Base-by-base conservation (phyloP, 2,888 invertebrate species). In the Agonopterix heracliana region DNA sequence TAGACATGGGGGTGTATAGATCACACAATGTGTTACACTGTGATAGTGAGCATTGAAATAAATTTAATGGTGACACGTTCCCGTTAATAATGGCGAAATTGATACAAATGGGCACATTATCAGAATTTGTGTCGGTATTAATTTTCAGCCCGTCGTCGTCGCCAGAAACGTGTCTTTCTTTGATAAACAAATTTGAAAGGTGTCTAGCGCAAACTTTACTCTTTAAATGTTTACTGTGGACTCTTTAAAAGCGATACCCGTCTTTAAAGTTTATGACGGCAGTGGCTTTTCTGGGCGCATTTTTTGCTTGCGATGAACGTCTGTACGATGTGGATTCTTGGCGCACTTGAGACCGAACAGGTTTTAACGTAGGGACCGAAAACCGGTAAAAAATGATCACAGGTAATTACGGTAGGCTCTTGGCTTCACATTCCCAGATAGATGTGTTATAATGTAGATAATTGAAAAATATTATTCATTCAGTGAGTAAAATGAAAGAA, bases 341-440 rank as follows among this genome's bases (percentile, higher is more conserved):
- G 74, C 77, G 78, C 74, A 76, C 76, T 78, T 70, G 69, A 74
- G 65, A 64, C 65, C 72, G 75, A 86, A 86, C 86, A 78, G 87
- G 87, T 86, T 86, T 73, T 62, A 74, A 78, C 73, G 72, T 73
- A 76, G 71, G 74, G 74, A 73, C 78, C 77, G 64, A 76, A 74
- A 82, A 81, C 81, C 79, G 79, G 80, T 81, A 81, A 85, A 83
- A 86, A 85, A 81, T 76, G 75, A 81, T 81, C 81, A 74, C 72
- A 71, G 71, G 74, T 79, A 84, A 86, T 86, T 85, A 86, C 76
- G 63, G 76, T 74, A 72, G 77, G 70, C 74, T 79, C 77, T 70
- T 75, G 72, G 74, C 68, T 71, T 76, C 67, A 74, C 73, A 76
- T 75, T 78, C 66, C 66, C 67, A 70, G 64, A 68, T 62, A 64